Base-by-base conservation (phyloP, 1,140 invertebrate genomes). In the Monochamus saltuarius region DNA sequence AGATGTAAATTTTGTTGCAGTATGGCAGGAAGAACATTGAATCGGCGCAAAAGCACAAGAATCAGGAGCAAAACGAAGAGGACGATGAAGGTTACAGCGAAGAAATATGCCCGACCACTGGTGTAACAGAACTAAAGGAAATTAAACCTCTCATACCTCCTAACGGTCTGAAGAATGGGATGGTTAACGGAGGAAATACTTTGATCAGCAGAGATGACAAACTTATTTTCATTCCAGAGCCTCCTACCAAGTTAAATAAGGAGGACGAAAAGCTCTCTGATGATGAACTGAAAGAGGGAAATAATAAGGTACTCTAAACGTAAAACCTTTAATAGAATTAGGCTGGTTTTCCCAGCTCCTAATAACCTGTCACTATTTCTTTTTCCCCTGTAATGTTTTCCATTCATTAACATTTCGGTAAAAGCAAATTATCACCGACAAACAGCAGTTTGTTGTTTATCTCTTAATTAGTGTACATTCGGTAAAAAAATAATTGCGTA, bases 1-100 rank as follows among this genome's bases (percentile, higher is more conserved):
- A n/a, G n/a, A n/a, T n/a, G n/a, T n/a, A n/a, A n/a, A n/a, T 43
- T 68, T 67, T 59, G 37, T 82, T 83, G 36, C 78, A 90, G 88
- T 91, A 89, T 80, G 89, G 89, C 17, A 79, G 89, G 56, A 85
- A 88, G 76, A 89, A 89, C 72, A 91, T 91, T 58, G 89, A 91
- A 77, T 86, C 84, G 40, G 87, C 87, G 10, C 85, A 80, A 74
- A 84, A 81, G 62, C 73, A 78, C 39, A 81, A 73, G 4, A 75
- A 74, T 64, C 80, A 72, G 6, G 75, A 76, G 65, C 67, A 69
- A 7, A 53, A 68, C 43, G 81, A 83, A 59, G 79, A 80, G 14
- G 80, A 80, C 38, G 80, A 82, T 54, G 79, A 78, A 14, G 61
- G 56, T 4, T 65, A 61, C 34, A 61, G 59, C 16, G 65, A 64